phyloP scores from a whole-genome alignment of 2,888 invertebrate genomes.

The Keiferia lycopersicella region DNA sequence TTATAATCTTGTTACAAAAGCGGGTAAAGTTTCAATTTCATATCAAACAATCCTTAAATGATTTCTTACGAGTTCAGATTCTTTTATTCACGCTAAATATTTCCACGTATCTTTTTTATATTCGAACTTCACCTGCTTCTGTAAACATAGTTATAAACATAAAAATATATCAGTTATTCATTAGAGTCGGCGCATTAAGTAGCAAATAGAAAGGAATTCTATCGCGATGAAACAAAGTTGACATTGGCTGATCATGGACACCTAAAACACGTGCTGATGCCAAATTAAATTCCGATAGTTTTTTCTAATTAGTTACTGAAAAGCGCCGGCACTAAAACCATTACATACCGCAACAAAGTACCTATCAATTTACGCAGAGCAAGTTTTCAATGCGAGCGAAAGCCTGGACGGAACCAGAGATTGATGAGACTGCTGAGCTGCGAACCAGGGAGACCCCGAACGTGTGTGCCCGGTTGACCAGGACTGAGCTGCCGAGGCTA shows the following conservation, averaged over 20 bases:
- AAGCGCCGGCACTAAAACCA: neutral
- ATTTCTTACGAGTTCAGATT: no score
- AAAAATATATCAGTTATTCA: no score
- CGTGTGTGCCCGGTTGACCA: slow-evolving; percentile 56
- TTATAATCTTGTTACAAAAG: neutral
- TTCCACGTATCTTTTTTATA: no score
- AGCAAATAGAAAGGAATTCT: neutral
- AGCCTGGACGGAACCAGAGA: slow-evolving; percentile 88
- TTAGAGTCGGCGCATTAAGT: no score
- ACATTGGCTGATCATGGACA: neutral
- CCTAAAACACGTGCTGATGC: no score
- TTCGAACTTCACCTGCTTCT: no score
- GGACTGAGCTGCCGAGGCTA: slow-evolving; percentile 57
- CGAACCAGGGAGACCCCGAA: slow-evolving; percentile 50
- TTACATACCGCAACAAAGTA: neutral
- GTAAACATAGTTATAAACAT: no score
- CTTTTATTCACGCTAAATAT: no score
- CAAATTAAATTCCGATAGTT: no score
- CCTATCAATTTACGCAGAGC: slow-evolving; percentile 73
- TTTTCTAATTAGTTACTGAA: neutral
- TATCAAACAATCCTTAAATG: no score
- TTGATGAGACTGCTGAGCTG: slow-evolving; percentile 53
- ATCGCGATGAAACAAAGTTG: neutral
- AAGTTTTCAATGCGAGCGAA: slow-evolving; percentile 91
- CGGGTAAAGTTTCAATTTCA: neutral